phyloP scores from a whole-genome alignment of 2,113 vertebrate genomes.

The Catharus minimus region DNA sequence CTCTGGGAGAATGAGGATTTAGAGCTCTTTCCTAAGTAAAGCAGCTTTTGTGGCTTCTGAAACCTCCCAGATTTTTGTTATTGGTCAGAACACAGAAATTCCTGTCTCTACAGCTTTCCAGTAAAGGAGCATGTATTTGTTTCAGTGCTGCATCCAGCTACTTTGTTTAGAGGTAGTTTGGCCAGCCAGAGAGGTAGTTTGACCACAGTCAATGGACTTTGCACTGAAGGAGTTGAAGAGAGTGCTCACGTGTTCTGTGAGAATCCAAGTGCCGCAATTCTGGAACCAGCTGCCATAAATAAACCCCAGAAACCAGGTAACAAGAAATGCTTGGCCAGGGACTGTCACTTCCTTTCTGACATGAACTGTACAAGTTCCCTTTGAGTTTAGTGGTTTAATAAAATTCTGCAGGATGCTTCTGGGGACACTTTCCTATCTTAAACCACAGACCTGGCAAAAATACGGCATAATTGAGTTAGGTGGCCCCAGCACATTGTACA shows the following conservation, averaged over 20 bases:
- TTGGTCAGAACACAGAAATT: neutral
- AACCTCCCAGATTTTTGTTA: neutral
- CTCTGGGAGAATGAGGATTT: neutral
- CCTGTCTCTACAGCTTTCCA: neutral
- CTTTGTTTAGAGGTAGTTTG: neutral
- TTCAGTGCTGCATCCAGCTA: neutral
- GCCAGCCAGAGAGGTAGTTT: neutral
- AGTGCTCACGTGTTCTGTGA: neutral
- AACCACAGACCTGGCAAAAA: neutral
- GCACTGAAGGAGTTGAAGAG: neutral
- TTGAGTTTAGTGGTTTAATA: neutral
- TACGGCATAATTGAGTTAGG: neutral
- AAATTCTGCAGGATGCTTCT: neutral
- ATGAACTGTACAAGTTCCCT: neutral
- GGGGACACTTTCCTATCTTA: neutral
- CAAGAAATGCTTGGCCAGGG: neutral
- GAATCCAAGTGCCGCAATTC: neutral
- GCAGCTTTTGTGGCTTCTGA: neutral
- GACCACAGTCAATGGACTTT: neutral
- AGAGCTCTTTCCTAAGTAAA: neutral
- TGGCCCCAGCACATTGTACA: neutral
- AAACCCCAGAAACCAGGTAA: neutral
- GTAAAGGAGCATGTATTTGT: neutral
- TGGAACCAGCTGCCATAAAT: neutral
- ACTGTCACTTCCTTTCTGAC: neutral